Evolutionary conservation across 1,140 invertebrate genomes (phyloP).

Genomic region (Pristionchus pacificus): DNA sequence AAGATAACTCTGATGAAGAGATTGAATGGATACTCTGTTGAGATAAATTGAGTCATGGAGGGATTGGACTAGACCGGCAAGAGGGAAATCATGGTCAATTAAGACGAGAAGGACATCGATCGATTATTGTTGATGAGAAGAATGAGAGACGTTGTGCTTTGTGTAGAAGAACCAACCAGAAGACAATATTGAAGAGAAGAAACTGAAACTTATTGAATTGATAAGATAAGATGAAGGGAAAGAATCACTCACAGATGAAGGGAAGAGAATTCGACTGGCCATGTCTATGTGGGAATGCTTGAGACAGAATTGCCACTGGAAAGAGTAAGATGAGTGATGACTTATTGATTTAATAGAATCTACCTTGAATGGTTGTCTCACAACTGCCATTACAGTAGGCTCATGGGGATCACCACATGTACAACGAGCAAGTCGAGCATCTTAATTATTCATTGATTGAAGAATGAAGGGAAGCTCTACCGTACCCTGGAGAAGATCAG

Average conservation of each 20-base stretch:
- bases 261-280: conserved; percentile 30
- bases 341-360: too few relatives aligned
- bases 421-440: conserved; percentile 36
- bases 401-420: conserved; percentile 23
- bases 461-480: conserved; percentile 13
- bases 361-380: conserved; percentile 16
- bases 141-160: conserved; percentile 30
- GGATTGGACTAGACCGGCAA: not conserved
- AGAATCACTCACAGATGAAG: conserved; percentile 18
- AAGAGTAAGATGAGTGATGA: too few relatives aligned
- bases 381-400: conserved; percentile 31
- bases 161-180: conserved; percentile 34
- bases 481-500: conserved; percentile 34
- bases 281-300: conserved; percentile 38
- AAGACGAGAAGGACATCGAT: conserved; percentile 19
- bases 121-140: conserved; percentile 2
- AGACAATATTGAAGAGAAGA: conserved; percentile 32
- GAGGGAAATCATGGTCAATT: not conserved
- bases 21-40: too few relatives aligned
- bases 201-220: conserved; percentile 26
- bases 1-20: too few relatives aligned
- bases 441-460: conserved; percentile 9
- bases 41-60: not conserved
- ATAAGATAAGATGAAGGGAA: not conserved
- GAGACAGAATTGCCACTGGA: conserved; percentile 22